phyloP scores from a whole-genome alignment of 2,113 vertebrate species.

The Scopus umbretta region DNA sequence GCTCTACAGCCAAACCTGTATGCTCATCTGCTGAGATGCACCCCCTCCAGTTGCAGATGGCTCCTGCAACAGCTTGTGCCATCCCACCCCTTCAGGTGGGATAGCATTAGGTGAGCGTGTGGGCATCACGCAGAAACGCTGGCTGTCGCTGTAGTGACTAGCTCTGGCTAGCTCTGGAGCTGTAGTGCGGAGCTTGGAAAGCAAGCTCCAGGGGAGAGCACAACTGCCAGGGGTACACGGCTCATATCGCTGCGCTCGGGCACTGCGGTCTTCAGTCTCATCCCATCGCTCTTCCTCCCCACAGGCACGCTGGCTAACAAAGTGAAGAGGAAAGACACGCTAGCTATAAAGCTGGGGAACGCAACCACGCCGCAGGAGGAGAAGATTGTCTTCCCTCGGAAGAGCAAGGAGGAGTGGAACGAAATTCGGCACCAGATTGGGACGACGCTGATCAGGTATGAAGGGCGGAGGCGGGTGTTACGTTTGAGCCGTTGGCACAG shows the following conservation, averaged over 20 bases:
- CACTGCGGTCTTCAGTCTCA: neutral
- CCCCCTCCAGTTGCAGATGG: neutral
- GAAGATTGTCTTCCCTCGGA: constrained; percentile 83
- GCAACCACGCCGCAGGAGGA: constrained; percentile 65
- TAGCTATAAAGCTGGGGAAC: constrained; percentile 91
- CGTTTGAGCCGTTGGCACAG: accelerated
- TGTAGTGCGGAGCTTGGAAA: neutral
- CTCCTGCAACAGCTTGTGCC: neutral
- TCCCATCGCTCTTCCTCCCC: neutral
- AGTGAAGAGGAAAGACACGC: constrained; percentile 94
- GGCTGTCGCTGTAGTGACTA: neutral
- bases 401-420: constrained; percentile 96
- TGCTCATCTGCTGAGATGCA: neutral
- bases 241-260: neutral
- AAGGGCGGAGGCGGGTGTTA: neutral
- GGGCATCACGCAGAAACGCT: neutral
- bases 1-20: neutral
- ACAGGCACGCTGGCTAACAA: constrained; percentile 88
- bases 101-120: neutral
- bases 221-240: neutral
- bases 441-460: constrained; percentile 86
- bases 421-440: constrained; percentile 95
- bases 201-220: neutral
- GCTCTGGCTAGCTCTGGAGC: neutral
- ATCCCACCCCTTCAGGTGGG: neutral